Evolutionary conservation across 1,140 invertebrate genomes (phyloP).

Genomic region (Habropoda laboriosa): DNA sequence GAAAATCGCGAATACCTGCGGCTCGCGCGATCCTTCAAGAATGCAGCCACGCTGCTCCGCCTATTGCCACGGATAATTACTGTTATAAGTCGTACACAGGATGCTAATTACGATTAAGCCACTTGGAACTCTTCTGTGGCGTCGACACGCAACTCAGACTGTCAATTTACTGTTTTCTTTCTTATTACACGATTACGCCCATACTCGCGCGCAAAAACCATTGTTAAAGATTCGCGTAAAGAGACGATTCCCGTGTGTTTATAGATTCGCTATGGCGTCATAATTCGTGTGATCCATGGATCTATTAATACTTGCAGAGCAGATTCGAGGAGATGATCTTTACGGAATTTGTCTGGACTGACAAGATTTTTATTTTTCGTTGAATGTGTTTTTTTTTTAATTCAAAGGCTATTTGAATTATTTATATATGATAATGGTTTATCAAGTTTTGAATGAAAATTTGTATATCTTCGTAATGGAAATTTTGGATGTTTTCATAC

Average conservation of each 20-base stretch:
- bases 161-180: neutral
- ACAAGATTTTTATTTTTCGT: too few species aligned
- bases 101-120: constrained; percentile 41
- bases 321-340: too few species aligned
- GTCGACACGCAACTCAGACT: neutral
- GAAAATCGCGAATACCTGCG: constrained; percentile 26
- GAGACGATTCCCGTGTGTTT: neutral
- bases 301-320: neutral
- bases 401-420: too few species aligned
- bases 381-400: too few species aligned
- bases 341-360: too few species aligned
- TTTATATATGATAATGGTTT: too few species aligned
- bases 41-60: neutral
- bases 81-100: neutral
- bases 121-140: neutral
- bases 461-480: too few species aligned
- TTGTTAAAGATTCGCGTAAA: neutral
- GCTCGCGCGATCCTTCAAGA: constrained; percentile 4
- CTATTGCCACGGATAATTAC: constrained; percentile 42
- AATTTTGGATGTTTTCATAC: too few species aligned
- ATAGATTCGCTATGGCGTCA: neutral
- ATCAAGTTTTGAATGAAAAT: too few species aligned
- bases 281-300: neutral
- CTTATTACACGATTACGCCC: constrained; percentile 14
- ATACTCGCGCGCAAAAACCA: neutral